Evolutionary conservation across 2,888 invertebrate genomes (phyloP).

Genomic region (Trissolcus brochymenae): DNA sequence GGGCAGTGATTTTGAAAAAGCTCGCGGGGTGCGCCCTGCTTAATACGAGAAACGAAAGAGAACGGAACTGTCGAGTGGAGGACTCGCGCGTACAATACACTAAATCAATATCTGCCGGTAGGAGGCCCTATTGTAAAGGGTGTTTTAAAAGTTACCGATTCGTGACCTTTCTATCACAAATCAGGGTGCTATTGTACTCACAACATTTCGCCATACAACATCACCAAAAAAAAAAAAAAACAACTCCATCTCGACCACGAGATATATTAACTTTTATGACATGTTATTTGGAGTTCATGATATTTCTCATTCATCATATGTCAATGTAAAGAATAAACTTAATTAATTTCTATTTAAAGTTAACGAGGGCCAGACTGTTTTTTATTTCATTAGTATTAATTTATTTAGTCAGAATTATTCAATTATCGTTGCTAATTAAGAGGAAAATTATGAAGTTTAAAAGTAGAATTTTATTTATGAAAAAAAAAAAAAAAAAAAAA

Average conservation of each 20-base stretch:
- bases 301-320: too few relatives aligned
- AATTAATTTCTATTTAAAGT: too few relatives aligned
- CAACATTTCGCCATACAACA: constrained; percentile 35
- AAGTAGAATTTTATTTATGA: not conserved
- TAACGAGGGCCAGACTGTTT: too few relatives aligned
- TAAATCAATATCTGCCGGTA: constrained; percentile 73
- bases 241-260: constrained; percentile 13
- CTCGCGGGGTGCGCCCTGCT: constrained; percentile 60
- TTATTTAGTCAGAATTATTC: not conserved
- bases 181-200: constrained; percentile 44
- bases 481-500: not conserved
- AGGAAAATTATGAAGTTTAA: too few relatives aligned
- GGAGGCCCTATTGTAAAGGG: constrained; percentile 64
- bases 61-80: constrained; percentile 62
- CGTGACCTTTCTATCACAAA: constrained; percentile 53
- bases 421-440: too few relatives aligned
- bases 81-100: constrained; percentile 67
- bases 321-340: too few relatives aligned
- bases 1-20: constrained; percentile 62
- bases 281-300: not conserved
- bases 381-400: too few relatives aligned
- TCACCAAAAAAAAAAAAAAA: constrained; percentile 20
- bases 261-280: constrained; percentile 37
- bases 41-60: constrained; percentile 64
- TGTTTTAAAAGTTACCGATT: constrained; percentile 66